These are phyloP conservation scores for Aradophagus sp. DNA, from an alignment of 1,140 invertebrate species.

Conservation along the genomic window DNA sequence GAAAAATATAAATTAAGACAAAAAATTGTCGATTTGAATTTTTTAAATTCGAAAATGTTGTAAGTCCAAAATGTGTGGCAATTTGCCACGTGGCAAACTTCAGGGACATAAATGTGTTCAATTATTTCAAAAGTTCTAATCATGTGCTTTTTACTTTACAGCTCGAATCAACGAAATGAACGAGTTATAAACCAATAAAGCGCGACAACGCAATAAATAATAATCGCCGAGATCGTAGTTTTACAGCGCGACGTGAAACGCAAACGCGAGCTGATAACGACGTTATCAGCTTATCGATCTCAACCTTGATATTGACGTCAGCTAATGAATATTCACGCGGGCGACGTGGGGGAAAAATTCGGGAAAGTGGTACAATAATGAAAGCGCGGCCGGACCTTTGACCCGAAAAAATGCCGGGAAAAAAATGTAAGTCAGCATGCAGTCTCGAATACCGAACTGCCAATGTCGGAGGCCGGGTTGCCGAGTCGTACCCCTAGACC, in stretches of 20 bases:
- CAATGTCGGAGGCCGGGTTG: constrained; percentile 45
- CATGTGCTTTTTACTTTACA: no score
- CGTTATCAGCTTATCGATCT: constrained; percentile 31
- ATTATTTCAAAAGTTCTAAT: no score
- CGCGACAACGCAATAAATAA: no score
- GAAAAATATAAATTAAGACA: no score
- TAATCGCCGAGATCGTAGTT: no score
- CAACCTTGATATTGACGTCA: constrained; percentile 58
- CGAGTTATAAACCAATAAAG: no score
- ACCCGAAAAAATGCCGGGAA: constrained; percentile 65
- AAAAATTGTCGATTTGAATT: no score
- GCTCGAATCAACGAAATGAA: no score
- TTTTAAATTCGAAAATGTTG: no score
- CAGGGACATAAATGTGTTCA: no score
- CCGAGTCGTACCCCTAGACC: constrained; percentile 69
- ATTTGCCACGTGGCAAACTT: no score
- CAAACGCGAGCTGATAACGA: constrained; percentile 42
- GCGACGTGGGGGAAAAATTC: constrained; percentile 31
- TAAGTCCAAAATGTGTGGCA: no score
- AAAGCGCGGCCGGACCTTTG: constrained; percentile 59
- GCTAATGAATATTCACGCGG: constrained; percentile 57
- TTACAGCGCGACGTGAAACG: constrained; percentile 12
- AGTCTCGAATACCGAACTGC: constrained; percentile 69
- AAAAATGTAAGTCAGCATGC: constrained; percentile 73
- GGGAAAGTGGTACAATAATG: constrained; percentile 5